Base-by-base conservation (phyloP, 1,140 invertebrate genomes). In the Druon quercuslanigerum region DNA sequence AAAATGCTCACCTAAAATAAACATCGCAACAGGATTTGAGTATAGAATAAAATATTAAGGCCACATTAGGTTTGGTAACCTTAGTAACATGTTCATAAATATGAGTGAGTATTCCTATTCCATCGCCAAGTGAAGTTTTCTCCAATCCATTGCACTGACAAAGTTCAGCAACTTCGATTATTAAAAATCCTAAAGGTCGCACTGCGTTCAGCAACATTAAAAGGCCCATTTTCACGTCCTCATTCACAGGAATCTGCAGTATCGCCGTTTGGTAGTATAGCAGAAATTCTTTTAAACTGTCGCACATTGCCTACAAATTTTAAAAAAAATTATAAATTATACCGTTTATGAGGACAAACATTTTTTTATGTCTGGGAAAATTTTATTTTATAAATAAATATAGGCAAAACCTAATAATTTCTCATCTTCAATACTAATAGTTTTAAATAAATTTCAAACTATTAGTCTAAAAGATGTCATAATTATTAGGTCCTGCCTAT, bases 1-100 rank as follows among this genome's bases (percentile, higher is more conserved):
- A 78, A 57, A 72, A 57, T 77, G 84, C 85, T 87, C 89, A 94
- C 92, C 92, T 92, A 85, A 94, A 94, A 83, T 94, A 94, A 78
- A 94, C 92, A 82, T 92, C 92, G 79, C 93, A 94, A 4, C 93
- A 92, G 2, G 92, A 89, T 73, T 93, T 92, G 17, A 94, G 82
- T 17, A 93, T 92, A 4, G 92, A 92, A 79, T 93, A 94, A 74
- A 93, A 88, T 1, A 92, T 91, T 1, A 91, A 80, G 14, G 93
- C 91, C 0, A 93, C 91, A 16, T 90, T 89, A 5, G 89, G 87
- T 83, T 93, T 91, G 0, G 93, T 93, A 9, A 94, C 87, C 72
- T 92, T 87, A 0, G 92, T 93, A 52, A 94, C 92, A 85, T 94
- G 92, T 70, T 92, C 90, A 72, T 94, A 94, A 76, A 94, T 89